A percentile compares a stretch with the other conserved stretches of the same genome.
Conservation (phyloP, 2,797 vertebrate genomes). For the Pseudochromis fuscus region DNA sequence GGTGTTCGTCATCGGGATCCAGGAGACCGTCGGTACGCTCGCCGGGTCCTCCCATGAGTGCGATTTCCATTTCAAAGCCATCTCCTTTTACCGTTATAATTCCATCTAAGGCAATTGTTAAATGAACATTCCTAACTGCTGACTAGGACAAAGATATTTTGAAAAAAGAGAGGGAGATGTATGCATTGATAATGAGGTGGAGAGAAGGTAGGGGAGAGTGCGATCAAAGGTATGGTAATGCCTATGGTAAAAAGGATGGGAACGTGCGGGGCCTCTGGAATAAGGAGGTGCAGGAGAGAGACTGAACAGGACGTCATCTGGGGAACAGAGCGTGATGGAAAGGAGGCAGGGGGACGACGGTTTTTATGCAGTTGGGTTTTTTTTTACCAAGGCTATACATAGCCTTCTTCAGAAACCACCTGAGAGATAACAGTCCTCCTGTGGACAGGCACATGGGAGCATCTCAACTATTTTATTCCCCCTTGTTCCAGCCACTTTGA, state of each 20-base stretch:
- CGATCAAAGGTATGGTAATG: constrained; percentile 87
- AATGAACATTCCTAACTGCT: constrained; percentile 84
- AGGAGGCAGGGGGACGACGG: constrained; percentile 19
- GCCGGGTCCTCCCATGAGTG: constrained; percentile 56
- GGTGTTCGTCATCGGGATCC: constrained; percentile 67
- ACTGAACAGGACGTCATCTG: constrained; percentile 55
- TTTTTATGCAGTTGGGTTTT: constrained; percentile 66
- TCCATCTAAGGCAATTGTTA: constrained; percentile 83
- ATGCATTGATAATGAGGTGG: constrained; percentile 78
- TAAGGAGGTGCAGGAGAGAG: constrained; percentile 43
- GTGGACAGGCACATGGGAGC: constrained; percentile 41
- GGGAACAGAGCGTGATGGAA: constrained; percentile 37
- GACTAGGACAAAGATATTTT: constrained; percentile 83
- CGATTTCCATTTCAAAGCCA: constrained; percentile 83
- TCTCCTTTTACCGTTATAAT: constrained; percentile 78
- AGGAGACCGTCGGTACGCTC: constrained; percentile 55
- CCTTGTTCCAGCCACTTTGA: constrained; percentile 37
- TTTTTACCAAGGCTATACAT: constrained; percentile 56
- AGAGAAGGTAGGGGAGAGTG: constrained; percentile 70
- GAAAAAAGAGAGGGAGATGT: constrained; percentile 62
- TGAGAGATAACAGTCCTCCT: constrained; percentile 46
- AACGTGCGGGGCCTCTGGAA: constrained; percentile 69
- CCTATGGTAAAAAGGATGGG: constrained; percentile 71
- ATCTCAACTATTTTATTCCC: constrained; percentile 48
- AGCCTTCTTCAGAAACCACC: constrained; percentile 57